Evolutionary conservation across 1,140 invertebrate species (phyloP).

Genomic region (Eufriesea mexicana): DNA sequence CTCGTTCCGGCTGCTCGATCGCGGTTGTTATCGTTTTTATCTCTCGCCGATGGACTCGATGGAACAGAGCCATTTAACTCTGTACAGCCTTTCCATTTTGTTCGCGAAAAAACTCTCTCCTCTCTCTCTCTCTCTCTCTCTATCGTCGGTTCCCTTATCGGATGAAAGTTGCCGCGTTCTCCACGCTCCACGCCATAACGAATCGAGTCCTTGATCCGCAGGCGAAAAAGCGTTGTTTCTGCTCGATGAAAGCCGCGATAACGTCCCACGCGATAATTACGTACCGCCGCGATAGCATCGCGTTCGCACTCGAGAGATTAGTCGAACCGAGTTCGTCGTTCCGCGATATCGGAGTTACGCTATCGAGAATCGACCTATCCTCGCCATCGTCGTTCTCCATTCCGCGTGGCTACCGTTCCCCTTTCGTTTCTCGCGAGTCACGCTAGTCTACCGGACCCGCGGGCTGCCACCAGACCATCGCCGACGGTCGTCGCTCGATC

Average conservation of each 20-base stretch:
- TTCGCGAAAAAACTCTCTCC: background rate
- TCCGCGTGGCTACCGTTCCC: no score
- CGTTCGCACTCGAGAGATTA: background rate
- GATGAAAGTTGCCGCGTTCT: background rate
- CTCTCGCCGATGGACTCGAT: background rate
- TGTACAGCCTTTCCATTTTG: background rate
- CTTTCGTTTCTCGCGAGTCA: no score
- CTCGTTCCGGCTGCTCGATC: background rate
- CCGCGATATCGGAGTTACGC: background rate
- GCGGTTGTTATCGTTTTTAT: background rate
- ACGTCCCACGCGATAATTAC: background rate
- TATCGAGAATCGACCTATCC: no score
- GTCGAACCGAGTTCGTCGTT: background rate
- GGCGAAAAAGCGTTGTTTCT: background rate
- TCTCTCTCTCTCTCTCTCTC: no score
- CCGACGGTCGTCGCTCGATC: background rate
- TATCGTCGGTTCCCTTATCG: background rate
- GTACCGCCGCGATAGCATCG: background rate
- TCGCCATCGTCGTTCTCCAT: no score
- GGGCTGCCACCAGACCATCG: no score
- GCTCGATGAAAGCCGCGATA: background rate
- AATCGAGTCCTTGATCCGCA: background rate
- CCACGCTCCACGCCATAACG: no score
- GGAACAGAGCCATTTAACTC: background rate
- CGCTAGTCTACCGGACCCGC: no score